Percentiles rank a stretch among this genome's conserved stretches.
Evolutionary conservation across 2,888 invertebrate species (phyloP).

Genomic region (Fabriciana adippe): DNA sequence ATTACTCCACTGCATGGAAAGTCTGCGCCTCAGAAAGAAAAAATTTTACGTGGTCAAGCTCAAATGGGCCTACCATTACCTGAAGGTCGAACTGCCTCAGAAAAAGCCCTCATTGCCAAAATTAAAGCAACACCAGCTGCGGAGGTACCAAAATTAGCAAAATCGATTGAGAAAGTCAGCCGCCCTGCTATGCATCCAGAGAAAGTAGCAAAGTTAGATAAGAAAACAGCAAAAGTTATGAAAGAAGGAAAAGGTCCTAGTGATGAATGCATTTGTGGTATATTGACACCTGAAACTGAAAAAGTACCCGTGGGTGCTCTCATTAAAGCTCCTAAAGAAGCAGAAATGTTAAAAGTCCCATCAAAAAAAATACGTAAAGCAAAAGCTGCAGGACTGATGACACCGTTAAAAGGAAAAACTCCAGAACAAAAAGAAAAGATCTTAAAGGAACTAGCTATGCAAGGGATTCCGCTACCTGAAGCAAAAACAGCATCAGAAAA

Average conservation of each 20-base stretch:
- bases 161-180: conserved; percentile 41
- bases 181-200: conserved; percentile 42
- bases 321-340: conserved; percentile 29
- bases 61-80: conserved; percentile 43
- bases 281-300: conserved; percentile 44
- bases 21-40: conserved; percentile 41
- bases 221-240: conserved; percentile 45
- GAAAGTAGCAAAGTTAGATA: conserved; percentile 40
- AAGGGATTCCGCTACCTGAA: conserved; percentile 40
- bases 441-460: conserved; percentile 32
- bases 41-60: conserved; percentile 40
- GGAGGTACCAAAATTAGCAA: conserved; percentile 38
- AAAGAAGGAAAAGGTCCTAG: conserved; percentile 49
- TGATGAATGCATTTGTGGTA: conserved; percentile 50
- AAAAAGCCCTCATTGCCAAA: conserved; percentile 43
- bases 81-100: conserved; percentile 41
- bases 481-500: conserved; percentile 44
- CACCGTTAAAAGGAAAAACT: conserved; percentile 35
- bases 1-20: conserved; percentile 48
- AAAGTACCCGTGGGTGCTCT: conserved; percentile 30
- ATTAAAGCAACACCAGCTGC: conserved; percentile 23
- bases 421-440: conserved; percentile 40
- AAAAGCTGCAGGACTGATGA: conserved; percentile 43
- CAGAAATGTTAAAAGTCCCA: conserved; percentile 23
- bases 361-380: conserved; percentile 41